Evolutionary conservation across 2,888 invertebrate species (phyloP), one percentile per base, ranked within the genome.

Genomic region (Hirtodrosophila duncani): DNA sequence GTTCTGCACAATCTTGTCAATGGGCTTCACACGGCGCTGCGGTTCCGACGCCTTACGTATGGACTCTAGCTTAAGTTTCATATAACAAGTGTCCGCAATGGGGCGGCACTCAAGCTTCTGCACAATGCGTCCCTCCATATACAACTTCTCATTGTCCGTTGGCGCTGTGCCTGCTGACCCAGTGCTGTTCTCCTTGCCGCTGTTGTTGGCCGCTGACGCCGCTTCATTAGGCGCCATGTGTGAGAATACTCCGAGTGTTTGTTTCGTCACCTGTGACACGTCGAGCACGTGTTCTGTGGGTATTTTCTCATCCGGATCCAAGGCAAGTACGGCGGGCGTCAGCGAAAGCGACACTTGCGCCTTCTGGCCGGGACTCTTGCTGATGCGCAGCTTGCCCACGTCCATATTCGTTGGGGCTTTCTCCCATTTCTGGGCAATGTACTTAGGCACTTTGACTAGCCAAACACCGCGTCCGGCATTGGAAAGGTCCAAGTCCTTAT

Each of bases 391-490:
- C 87, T 96, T 96, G 8, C 97, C 98, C 30, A 98, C 97, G 89
- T 97, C 97, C 81, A 95, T 92, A 83, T 94, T 94, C 29, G 94
- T 94, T n/a, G 93, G 91, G 5, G 95, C 85, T 84, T 94, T 95
- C 83, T 96, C 94, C 98, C 98, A 98, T 88, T 94, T 93, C 78
- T 94, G 95, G 3, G 97, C 95, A 70, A 98, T 93, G 86, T 98
- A 98, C 88, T 98, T 98, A 1, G 98, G 98, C 6, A 94, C 93
- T 88, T 98, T 98, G 0, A 98, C 98, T 4, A 98, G 89, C 98
- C 98, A 98, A 7, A 98, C 96, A 52, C 97, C 97, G 77, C 97
- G 90, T 10, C 93, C 93, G 10, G 95, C 93, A 85, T 96, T 95
- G 10, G 94, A 93, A 41, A 96, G 89, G 88, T 98, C 97, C 61